phyloP scores from a whole-genome alignment of 2,888 invertebrate genomes.

The Oligia fasciuncula region DNA sequence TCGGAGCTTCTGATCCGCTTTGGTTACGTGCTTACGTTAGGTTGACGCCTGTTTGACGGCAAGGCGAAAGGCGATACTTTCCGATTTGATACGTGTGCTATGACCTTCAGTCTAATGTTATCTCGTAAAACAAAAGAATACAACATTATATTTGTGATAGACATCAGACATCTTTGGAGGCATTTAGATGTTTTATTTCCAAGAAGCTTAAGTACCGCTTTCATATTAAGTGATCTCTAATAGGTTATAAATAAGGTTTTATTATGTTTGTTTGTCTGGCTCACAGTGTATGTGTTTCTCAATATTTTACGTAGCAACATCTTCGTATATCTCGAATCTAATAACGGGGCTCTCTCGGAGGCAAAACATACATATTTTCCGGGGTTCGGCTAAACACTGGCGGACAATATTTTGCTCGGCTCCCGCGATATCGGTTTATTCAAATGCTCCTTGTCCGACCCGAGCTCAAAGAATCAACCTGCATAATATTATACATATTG shows the following conservation, averaged over 20 bases:
- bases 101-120: conserved; percentile 2
- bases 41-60: too few relatives aligned
- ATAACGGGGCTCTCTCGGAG: conserved; percentile 79
- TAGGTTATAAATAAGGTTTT: conserved; percentile 39
- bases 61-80: too few relatives aligned
- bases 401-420: conserved; percentile 88
- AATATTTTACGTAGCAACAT: conserved; percentile 69
- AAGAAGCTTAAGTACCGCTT: conserved; percentile 50
- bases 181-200: conserved; percentile 47
- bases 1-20: too few relatives aligned
- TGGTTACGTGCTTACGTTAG: too few relatives aligned
- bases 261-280: conserved; percentile 50
- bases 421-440: conserved; percentile 88
- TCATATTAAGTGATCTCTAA: conserved; percentile 38
- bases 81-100: too few relatives aligned
- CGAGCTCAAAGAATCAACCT: conserved; percentile 89
- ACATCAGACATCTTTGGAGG: conserved; percentile 21
- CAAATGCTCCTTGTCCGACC: conserved; percentile 88
- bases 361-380: conserved; percentile 85
- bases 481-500: conserved; percentile 89
- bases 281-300: conserved; percentile 44
- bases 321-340: conserved; percentile 79
- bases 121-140: conserved; percentile 40
- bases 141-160: conserved; percentile 36
- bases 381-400: conserved; percentile 79